A percentile compares a stretch with the other conserved stretches of the same genome.
phyloP scores from a whole-genome alignment of 2,888 invertebrate species.

The Morpho helenor region DNA sequence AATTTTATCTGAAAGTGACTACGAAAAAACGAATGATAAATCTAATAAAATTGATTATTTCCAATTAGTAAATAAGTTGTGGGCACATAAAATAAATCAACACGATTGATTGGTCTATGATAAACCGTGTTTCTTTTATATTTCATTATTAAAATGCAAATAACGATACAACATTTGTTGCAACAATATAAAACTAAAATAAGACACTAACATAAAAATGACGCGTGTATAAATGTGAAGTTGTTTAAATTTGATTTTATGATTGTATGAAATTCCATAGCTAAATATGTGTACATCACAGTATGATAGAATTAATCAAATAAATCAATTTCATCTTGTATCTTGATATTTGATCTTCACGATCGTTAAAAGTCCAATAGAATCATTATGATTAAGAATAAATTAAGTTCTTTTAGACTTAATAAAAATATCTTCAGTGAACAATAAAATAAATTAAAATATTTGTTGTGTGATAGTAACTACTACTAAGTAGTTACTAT shows the following conservation, averaged over 20 bases:
- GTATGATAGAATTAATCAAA: no score
- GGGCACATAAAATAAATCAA: slow-evolving; percentile 12
- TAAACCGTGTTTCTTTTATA: slow-evolving; percentile 1
- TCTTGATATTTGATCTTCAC: background rate
- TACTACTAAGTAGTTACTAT: no score
- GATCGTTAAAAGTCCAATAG: background rate
- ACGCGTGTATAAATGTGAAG: background rate
- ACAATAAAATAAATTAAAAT: slow-evolving; percentile 9
- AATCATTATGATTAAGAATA: background rate
- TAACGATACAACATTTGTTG: slow-evolving; percentile 3
- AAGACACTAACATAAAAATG: no score
- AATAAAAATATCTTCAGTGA: no score
- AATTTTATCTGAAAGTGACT: slow-evolving; percentile 3
- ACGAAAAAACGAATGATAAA: background rate
- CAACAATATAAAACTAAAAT: no score
- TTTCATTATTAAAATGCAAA: slow-evolving; percentile 12
- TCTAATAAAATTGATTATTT: slow-evolving; percentile 11
- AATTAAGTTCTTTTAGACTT: background rate
- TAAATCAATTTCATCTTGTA: no score
- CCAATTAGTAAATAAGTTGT: slow-evolving; percentile 13
- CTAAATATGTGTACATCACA: background rate
- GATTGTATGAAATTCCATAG: background rate
- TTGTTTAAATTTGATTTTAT: background rate
- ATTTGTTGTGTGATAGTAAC: slow-evolving; percentile 1
- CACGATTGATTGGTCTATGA: slow-evolving; percentile 10